These are phyloP conservation scores for Sebastes hubbsi DNA, from an alignment of 2,797 vertebrate species.

Conservation along the genomic window DNA sequence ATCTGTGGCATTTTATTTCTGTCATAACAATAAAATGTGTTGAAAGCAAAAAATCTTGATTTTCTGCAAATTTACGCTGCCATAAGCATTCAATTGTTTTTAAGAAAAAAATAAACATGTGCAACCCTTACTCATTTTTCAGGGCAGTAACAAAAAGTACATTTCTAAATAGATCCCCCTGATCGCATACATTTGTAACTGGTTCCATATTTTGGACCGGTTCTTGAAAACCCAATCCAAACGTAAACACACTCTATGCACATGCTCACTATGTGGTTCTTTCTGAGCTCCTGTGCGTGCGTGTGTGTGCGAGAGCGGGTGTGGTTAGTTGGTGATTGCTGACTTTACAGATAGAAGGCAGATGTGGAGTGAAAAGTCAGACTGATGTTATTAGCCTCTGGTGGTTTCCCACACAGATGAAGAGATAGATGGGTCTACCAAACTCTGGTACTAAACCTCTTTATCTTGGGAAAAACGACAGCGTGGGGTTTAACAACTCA, in stretches of 20 bases:
- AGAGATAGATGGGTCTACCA: constrained; percentile 19
- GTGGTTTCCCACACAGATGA: constrained; percentile 38
- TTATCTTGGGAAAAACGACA: constrained; percentile 3
- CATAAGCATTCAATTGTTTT: background rate
- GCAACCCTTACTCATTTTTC: background rate
- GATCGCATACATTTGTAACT: background rate
- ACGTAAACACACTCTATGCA: background rate
- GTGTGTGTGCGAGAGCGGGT: background rate
- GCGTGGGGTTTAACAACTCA: background rate
- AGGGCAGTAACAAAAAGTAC: background rate
- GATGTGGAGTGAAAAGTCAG: constrained; percentile 39
- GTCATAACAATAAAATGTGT: background rate
- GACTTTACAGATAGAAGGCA: constrained; percentile 48
- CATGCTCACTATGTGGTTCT: background rate
- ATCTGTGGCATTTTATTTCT: background rate
- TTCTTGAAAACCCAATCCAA: background rate
- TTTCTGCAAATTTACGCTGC: background rate
- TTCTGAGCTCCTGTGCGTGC: background rate
- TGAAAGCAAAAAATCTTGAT: background rate
- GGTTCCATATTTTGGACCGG: background rate
- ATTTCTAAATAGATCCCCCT: background rate
- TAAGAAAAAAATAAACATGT: background rate
- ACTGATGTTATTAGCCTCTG: constrained; percentile 38
- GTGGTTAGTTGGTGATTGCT: constrained; percentile 36
- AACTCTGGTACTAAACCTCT: constrained; percentile 30